phyloP scores from a whole-genome alignment of 2,797 vertebrate genomes.

The Parotocinclus haroldoi region DNA sequence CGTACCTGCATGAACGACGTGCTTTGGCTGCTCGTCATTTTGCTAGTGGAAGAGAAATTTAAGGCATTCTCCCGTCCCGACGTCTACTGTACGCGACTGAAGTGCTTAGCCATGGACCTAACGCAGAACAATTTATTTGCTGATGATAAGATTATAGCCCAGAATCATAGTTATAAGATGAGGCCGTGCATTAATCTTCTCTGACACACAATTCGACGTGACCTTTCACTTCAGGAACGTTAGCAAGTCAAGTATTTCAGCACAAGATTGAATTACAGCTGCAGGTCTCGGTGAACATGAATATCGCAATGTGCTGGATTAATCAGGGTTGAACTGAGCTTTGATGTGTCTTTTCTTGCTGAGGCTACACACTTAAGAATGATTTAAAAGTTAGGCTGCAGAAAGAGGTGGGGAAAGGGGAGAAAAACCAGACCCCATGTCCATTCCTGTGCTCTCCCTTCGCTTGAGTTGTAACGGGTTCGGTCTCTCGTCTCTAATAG shows the following conservation, averaged over 20 bases:
- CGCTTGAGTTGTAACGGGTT: constrained; percentile 26
- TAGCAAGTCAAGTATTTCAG: constrained; percentile 9
- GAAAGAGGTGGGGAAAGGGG: background rate
- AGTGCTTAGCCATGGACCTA: constrained; percentile 6
- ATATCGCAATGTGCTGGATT: constrained; percentile 26
- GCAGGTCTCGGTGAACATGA: constrained; percentile 24
- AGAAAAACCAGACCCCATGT: background rate
- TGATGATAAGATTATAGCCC: too few species aligned
- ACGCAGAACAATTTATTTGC: constrained; percentile 18
- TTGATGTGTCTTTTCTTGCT: constrained; percentile 15
- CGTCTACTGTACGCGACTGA: background rate
- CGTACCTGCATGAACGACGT: constrained; percentile 66
- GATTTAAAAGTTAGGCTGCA: constrained; percentile 16
- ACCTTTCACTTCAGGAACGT: constrained; percentile 9
- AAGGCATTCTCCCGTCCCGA: constrained; percentile 46
- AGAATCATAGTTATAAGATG: background rate
- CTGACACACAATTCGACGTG: constrained; percentile 12
- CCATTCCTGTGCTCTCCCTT: constrained; percentile 14
- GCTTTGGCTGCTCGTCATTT: constrained; percentile 68
- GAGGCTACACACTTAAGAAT: background rate
- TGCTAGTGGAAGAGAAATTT: constrained; percentile 64
- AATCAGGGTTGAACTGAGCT: constrained; percentile 19
- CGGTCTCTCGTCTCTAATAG: constrained; percentile 9
- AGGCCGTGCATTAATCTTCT: constrained; percentile 6
- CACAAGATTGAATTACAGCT: background rate